These are phyloP conservation scores for Hystrix cristata DNA, from an alignment of 2,113 vertebrate species.

Conservation along the genomic window DNA sequence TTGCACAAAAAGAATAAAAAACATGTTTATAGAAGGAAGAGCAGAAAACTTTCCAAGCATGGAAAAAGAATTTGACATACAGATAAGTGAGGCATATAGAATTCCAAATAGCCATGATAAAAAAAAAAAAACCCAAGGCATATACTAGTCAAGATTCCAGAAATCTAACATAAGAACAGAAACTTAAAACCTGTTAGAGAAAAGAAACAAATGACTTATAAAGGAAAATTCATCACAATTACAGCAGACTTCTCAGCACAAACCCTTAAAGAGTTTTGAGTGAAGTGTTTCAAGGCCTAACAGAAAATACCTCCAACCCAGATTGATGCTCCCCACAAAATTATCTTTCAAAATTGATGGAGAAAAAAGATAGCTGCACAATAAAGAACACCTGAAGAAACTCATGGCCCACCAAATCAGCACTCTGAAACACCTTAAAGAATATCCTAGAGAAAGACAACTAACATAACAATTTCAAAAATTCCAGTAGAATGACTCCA, in stretches of 20 bases:
- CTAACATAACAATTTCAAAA: background rate
- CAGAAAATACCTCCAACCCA: background rate
- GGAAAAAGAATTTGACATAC: background rate
- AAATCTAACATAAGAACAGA: background rate
- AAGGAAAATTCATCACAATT: background rate
- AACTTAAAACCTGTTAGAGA: background rate
- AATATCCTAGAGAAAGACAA: background rate
- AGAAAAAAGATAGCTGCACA: background rate
- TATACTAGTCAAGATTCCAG: background rate
- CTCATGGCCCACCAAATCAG: background rate
- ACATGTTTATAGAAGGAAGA: background rate
- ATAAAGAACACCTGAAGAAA: background rate
- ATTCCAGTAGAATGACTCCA: background rate
- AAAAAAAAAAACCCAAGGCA: background rate
- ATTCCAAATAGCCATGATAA: background rate
- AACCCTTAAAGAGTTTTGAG: background rate
- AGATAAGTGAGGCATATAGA: background rate
- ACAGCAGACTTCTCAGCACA: background rate
- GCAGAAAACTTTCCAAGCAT: background rate
- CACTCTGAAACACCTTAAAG: background rate
- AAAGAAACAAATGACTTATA: background rate
- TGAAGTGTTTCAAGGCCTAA: background rate
- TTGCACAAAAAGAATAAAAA: background rate
- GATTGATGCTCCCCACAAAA: background rate
- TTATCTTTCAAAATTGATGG: background rate